Base-by-base conservation (phyloP, 2,797 vertebrate species). In the Eleutherodactylus coqui region DNA sequence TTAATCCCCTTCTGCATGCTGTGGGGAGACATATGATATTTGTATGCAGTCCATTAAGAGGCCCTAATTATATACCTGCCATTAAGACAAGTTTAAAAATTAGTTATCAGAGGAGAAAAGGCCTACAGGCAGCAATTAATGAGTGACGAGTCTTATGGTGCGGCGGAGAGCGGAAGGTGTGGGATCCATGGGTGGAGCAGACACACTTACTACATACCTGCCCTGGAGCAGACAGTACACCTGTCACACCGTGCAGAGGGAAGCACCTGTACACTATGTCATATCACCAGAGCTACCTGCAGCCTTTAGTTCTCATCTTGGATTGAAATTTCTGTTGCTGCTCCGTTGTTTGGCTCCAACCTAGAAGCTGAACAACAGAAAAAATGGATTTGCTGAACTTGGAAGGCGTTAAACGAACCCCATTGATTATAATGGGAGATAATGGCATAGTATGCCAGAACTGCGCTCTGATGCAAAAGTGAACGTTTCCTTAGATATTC, bases 121-220 rank as follows among this genome's bases (percentile, higher is more conserved):
- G 24, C 85, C 88, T 85, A 55, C 60, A 84, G 89, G 75, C 87
- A 82, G 77, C 80, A 87, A 51, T 67, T 76, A 34, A 75, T 64
- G 36, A 80, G 51, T 69, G 24, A 67, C 43, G 81, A 43, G 34
- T 86, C 29, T 49, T 67, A 24, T 45, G 24, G 41, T 2, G 17
- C n/a, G 32, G 83, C 36, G 38, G 24, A 51, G 69, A 38, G 79
- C 58, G n/a, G 85, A 81, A 69, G 69, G 27, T 51, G 45, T 45
- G 43, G 29, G 16, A 38, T 49, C 43, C 17, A 24, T 47, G 29
- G 53, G 67, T 75, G 84, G 72, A 24, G 1, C 27, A 55, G 45
- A 58, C 70, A 29, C 79, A 82, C 49, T 16, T 67, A 70, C 36
- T 14, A 24, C 60, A 86, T 82, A 64, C 81, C 45, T 83, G 85